Evolutionary conservation across 2,888 invertebrate species (phyloP).

Genomic region (Acronicta aceris): DNA sequence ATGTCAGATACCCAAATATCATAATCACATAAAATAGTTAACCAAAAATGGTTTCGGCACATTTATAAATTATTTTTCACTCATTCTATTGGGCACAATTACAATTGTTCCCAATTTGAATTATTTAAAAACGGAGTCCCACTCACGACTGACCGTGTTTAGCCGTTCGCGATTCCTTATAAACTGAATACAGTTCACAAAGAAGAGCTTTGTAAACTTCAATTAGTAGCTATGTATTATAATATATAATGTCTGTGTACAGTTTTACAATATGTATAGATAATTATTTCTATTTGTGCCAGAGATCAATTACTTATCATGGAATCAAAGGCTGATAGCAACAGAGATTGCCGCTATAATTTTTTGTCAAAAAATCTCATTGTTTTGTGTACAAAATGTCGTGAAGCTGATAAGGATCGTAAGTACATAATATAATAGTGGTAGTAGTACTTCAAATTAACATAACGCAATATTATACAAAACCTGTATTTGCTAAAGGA

Average conservation of each 20-base stretch:
- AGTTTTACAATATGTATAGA: neutral
- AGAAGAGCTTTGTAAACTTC: neutral
- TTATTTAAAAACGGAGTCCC: neutral
- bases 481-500: too few relatives aligned
- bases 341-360: too few relatives aligned
- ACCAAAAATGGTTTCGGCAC: neutral
- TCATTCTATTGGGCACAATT: constrained; percentile 17
- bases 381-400: too few relatives aligned
- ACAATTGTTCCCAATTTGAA: neutral
- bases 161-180: neutral
- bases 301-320: constrained; percentile 14
- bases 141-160: constrained; percentile 3
- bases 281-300: constrained; percentile 6
- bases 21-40: too few relatives aligned
- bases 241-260: too few relatives aligned
- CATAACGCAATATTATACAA: too few relatives aligned
- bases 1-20: too few relatives aligned
- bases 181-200: constrained; percentile 3
- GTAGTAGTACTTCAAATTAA: too few relatives aligned
- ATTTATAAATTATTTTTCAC: neutral
- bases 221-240: too few relatives aligned
- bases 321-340: neutral
- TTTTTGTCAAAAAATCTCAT: too few relatives aligned
- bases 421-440: too few relatives aligned
- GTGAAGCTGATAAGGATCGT: too few relatives aligned